phyloP scores from a whole-genome alignment of 2,113 vertebrate genomes.

The Sula dactylatra region DNA sequence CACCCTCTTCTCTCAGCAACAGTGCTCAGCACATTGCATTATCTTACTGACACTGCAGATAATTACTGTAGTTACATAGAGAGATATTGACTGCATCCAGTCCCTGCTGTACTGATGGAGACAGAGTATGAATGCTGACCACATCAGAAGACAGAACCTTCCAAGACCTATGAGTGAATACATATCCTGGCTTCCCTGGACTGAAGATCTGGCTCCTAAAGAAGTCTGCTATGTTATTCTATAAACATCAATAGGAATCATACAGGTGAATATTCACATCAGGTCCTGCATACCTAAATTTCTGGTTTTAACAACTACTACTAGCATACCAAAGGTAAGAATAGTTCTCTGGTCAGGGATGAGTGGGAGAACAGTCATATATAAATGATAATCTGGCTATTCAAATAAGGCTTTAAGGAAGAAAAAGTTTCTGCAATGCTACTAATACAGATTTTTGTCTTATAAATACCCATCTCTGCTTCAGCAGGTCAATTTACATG shows the following conservation, averaged over 20 bases:
- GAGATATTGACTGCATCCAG: not conserved
- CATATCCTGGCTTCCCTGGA: not conserved
- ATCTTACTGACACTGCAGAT: not conserved
- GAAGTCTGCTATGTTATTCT: not conserved
- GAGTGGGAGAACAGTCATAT: not conserved
- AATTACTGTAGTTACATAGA: not conserved
- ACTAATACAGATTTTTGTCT: not conserved
- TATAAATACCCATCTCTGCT: not conserved
- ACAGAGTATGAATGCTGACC: not conserved
- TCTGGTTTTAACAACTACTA: not conserved
- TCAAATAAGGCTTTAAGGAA: not conserved
- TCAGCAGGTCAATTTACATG: not conserved
- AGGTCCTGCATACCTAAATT: not conserved
- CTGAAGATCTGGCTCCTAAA: not conserved
- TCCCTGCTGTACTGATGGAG: not conserved
- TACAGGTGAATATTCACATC: not conserved
- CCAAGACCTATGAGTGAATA: not conserved
- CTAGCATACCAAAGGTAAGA: not conserved
- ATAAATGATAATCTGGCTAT: not conserved
- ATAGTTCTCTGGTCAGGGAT: not conserved
- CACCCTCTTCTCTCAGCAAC: not conserved
- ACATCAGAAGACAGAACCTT: not conserved
- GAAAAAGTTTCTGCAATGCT: not conserved
- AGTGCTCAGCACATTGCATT: not conserved
- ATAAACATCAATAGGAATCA: not conserved